Percentiles rank a stretch among this genome's conserved stretches.
Conservation (phyloP, 2,113 vertebrate genomes). For the Callospermophilus lateralis region DNA sequence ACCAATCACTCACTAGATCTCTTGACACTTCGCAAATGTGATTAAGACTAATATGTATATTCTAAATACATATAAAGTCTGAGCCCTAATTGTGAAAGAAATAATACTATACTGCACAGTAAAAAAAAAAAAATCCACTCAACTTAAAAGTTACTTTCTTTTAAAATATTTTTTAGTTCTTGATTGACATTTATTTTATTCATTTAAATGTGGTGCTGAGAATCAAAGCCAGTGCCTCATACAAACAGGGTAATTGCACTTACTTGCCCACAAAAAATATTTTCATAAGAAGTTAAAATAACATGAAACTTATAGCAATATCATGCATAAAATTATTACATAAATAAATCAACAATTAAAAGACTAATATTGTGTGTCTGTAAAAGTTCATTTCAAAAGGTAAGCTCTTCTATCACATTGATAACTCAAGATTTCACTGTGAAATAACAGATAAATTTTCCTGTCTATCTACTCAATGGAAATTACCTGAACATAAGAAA, state of each 20-base stretch:
- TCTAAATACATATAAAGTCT: background rate
- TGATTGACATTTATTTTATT: no score
- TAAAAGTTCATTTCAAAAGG: no score
- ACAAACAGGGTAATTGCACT: no score
- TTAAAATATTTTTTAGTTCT: no score
- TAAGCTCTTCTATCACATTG: no score
- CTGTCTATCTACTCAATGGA: no score
- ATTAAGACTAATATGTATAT: background rate
- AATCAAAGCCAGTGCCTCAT: no score
- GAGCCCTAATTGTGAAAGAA: background rate
- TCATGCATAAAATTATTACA: background rate
- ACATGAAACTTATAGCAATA: slow-evolving; percentile 16
- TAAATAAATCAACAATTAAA: slow-evolving; percentile 27
- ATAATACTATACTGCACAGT: background rate
- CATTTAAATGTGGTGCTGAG: no score
- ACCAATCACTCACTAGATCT: background rate
- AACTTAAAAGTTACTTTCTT: no score
- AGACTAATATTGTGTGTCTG: background rate
- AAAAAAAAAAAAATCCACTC: background rate
- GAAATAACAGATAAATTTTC: no score
- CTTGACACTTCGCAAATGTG: background rate
- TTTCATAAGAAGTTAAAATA: slow-evolving; percentile 61
- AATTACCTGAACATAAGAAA: no score
- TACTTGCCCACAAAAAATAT: background rate
- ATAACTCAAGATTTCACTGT: no score